Evolutionary conservation across 2,797 vertebrate species (phyloP).

Genomic region (Linurgus olivaceus): DNA sequence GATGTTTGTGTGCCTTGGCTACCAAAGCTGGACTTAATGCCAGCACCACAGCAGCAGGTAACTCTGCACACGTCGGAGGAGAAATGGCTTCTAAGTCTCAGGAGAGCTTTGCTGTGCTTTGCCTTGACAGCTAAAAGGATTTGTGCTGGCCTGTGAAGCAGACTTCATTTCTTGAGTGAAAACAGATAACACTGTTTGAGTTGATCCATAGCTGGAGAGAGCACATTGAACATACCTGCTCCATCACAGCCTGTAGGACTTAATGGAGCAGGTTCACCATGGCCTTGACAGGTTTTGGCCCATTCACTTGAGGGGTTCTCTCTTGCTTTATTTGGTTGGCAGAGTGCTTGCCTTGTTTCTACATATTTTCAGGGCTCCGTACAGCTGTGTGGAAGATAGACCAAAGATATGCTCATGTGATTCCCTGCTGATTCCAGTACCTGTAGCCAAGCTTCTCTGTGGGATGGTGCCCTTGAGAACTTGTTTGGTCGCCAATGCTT

Average conservation of each 20-base stretch:
- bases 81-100: neutral
- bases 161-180: neutral
- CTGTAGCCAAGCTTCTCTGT: neutral
- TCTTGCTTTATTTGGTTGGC: neutral
- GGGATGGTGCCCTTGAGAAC: neutral
- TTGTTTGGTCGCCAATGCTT: neutral
- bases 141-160: neutral
- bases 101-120: neutral
- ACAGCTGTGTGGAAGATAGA: neutral
- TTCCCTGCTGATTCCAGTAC: neutral
- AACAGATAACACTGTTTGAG: neutral
- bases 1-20: neutral
- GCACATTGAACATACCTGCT: neutral
- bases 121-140: neutral
- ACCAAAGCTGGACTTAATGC: neutral
- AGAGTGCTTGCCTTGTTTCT: neutral
- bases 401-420: neutral
- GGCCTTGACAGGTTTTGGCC: neutral
- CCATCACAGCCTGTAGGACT: neutral
- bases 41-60: neutral
- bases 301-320: neutral
- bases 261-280: neutral
- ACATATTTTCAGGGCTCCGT: neutral
- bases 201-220: neutral
- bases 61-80: fast-evolving